phyloP scores from a whole-genome alignment of 2,797 vertebrate species.

The Bufotes viridis region DNA sequence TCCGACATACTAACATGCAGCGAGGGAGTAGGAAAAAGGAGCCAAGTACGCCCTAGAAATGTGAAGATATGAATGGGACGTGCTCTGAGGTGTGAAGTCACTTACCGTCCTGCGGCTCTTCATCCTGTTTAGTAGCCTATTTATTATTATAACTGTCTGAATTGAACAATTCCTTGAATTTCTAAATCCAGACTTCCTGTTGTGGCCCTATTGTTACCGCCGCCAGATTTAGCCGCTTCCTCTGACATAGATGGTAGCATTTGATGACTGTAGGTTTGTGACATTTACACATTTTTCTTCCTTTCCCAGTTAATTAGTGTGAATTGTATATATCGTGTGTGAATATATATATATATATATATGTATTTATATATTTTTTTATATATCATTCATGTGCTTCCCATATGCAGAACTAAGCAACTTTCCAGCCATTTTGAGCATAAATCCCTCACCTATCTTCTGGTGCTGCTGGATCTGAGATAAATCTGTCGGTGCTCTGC shows the following conservation, averaged over 20 bases:
- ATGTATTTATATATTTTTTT: too few species aligned
- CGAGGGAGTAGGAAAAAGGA: not conserved
- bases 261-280: too few species aligned
- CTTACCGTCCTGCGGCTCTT: not conserved
- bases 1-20: not conserved
- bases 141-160: conserved; percentile 39
- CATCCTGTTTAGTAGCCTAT: conserved; percentile 5
- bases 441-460: too few species aligned
- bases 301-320: not conserved
- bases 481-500: too few species aligned
- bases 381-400: too few species aligned
- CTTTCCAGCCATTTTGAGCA: too few species aligned
- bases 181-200: conserved; percentile 38
- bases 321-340: too few species aligned
- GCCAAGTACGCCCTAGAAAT: too few species aligned
- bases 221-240: conserved; percentile 29
- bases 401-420: too few species aligned
- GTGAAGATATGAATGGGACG: conserved; percentile 17
- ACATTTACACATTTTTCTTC: not conserved
- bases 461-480: too few species aligned
- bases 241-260: conserved; percentile 1
- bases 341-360: too few species aligned
- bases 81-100: conserved; percentile 21
- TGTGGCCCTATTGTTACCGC: not conserved
- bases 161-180: not conserved